These are phyloP conservation scores for Gephyroberyx darwinii DNA, from an alignment of 2,797 vertebrate species.

Conservation along the genomic window DNA sequence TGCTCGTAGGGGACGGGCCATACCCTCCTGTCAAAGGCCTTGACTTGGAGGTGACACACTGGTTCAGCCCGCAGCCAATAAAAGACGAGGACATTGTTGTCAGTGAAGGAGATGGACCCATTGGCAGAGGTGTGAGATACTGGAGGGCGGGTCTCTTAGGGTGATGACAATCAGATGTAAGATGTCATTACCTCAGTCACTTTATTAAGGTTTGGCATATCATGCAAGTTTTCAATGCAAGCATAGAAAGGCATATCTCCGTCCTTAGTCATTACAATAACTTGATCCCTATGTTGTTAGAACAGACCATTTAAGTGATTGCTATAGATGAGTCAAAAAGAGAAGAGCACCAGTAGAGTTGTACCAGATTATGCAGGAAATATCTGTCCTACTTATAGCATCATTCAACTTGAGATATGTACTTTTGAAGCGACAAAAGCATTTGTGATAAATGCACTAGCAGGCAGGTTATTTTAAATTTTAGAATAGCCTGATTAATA, in stretches of 20 bases:
- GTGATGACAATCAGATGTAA: conserved; percentile 91
- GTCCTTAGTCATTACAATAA: conserved; percentile 68
- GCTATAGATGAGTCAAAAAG: conserved; percentile 60
- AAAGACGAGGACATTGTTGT: conserved; percentile 54
- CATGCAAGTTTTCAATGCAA: conserved; percentile 89
- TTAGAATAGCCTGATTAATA: conserved; percentile 91
- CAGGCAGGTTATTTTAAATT: conserved; percentile 91
- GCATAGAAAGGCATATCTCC: conserved; percentile 85
- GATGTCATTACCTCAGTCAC: conserved; percentile 93
- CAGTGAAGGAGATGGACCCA: conserved; percentile 67
- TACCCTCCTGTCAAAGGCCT: conserved; percentile 57
- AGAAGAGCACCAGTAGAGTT: conserved; percentile 68
- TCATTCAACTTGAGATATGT: conserved; percentile 83
- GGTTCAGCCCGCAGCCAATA: conserved; percentile 65
- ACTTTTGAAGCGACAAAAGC: conserved; percentile 86
- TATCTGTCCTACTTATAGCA: conserved; percentile 80
- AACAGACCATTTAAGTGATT: conserved; percentile 47
- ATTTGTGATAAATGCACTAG: conserved; percentile 89
- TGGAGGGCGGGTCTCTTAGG: conserved; percentile 70
- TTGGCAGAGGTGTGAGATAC: conserved; percentile 68
- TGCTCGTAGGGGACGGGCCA: conserved; percentile 55
- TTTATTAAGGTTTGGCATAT: conserved; percentile 89
- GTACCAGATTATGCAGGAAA: conserved; percentile 88
- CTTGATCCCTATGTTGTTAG: conserved; percentile 54
- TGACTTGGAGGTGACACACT: conserved; percentile 54